Evolutionary conservation across 2,797 vertebrate genomes (phyloP).

Genomic region (Propithecus deckenii): DNA sequence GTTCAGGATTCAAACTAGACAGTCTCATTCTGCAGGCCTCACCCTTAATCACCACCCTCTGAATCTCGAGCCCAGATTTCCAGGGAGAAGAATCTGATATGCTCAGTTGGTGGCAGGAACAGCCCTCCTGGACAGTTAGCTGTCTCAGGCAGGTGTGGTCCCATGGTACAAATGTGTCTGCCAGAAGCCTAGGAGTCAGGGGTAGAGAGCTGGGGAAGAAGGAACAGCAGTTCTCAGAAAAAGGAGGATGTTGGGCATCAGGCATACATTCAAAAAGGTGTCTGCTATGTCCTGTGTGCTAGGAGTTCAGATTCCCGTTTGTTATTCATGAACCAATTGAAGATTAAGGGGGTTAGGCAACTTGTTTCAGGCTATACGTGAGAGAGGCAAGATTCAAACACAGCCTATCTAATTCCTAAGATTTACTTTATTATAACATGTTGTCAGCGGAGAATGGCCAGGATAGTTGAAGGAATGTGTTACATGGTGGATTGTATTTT

Average conservation of each 20-base stretch:
- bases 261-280: background rate
- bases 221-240: background rate
- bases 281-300: background rate
- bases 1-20: background rate
- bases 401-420: background rate
- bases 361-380: background rate
- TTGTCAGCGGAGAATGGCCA: background rate
- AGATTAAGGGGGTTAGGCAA: background rate
- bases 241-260: background rate
- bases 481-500: background rate
- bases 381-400: background rate
- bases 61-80: background rate
- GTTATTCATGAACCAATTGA: background rate
- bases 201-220: background rate
- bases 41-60: background rate
- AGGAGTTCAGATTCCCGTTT: background rate
- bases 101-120: background rate
- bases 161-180: background rate
- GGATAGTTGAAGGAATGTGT: background rate
- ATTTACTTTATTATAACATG: background rate
- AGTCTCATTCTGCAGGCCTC: background rate
- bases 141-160: background rate
- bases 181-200: background rate
- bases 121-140: background rate
- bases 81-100: background rate